phyloP scores from a whole-genome alignment of 2,888 invertebrate genomes.

The Melanargia galathea region DNA sequence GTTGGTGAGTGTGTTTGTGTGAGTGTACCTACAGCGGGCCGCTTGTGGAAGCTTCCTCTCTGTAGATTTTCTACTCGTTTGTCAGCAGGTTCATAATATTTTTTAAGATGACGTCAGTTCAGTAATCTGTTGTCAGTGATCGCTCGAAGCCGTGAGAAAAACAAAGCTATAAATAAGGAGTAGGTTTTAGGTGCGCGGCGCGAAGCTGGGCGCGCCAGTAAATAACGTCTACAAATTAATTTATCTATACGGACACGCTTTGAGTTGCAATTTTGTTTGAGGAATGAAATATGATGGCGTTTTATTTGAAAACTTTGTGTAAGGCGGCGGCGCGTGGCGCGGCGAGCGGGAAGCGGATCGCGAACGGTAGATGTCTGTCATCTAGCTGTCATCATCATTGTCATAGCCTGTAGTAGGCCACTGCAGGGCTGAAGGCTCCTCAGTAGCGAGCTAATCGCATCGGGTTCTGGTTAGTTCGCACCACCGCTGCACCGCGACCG shows the following conservation, averaged over 20 bases:
- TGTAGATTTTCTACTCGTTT: too few relatives aligned
- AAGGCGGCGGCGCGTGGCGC: not conserved
- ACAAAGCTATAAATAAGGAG: conserved; percentile 3
- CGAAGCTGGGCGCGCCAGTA: not conserved
- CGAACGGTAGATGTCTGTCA: not conserved
- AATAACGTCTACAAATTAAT: not conserved
- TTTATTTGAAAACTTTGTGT: not conserved
- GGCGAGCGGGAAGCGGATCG: not conserved
- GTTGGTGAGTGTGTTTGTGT: too few relatives aligned
- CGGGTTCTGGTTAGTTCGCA: too few relatives aligned
- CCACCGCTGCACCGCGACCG: too few relatives aligned
- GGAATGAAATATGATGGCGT: not conserved
- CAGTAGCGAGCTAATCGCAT: too few relatives aligned
- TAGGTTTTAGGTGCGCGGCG: not conserved
- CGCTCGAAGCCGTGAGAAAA: conserved; percentile 2
- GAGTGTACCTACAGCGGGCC: too few relatives aligned
- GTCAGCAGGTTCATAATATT: not conserved
- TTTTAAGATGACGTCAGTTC: not conserved
- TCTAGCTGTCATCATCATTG: too few relatives aligned
- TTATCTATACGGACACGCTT: not conserved
- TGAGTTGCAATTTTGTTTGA: not conserved
- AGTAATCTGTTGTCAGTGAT: not conserved
- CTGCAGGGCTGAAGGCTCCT: too few relatives aligned
- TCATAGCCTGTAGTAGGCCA: too few relatives aligned
- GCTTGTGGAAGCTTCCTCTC: too few relatives aligned